phyloP scores from a whole-genome alignment of 1,140 invertebrate species.

The Holotrichia oblita region DNA sequence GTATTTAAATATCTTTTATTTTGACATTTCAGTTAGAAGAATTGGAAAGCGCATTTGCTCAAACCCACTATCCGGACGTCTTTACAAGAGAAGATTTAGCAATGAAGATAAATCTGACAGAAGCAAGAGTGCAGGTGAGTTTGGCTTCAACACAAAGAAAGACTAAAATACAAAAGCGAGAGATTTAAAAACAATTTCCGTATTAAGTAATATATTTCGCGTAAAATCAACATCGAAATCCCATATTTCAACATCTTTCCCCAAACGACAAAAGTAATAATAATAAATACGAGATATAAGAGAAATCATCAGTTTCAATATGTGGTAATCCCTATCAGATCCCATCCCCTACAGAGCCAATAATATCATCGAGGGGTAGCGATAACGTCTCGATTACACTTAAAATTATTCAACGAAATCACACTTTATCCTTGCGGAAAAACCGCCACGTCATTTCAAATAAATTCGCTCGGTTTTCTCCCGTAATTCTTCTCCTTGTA shows the following conservation, averaged over 20 bases:
- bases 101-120: slow-evolving; percentile 98
- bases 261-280: not conserved
- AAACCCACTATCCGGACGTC: slow-evolving; percentile 98
- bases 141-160: too few relatives aligned
- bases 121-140: slow-evolving; percentile 94
- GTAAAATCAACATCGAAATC: too few relatives aligned
- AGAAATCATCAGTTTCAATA: slow-evolving; percentile 36
- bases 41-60: slow-evolving; percentile 95
- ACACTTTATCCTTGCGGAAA: slow-evolving; percentile 33
- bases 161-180: too few relatives aligned
- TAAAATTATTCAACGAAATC: slow-evolving; percentile 34
- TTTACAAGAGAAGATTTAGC: slow-evolving; percentile 97
- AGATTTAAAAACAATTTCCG: too few relatives aligned
- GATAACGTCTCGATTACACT: slow-evolving; percentile 29
- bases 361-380: not conserved
- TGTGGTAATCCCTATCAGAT: slow-evolving; percentile 5
- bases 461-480: slow-evolving; percentile 10
- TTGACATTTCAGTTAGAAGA: slow-evolving; percentile 83
- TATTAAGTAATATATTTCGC: too few relatives aligned
- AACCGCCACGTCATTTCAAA: slow-evolving; percentile 10
- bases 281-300: not conserved
- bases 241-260: too few relatives aligned
- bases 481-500: not conserved
- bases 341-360: not conserved
- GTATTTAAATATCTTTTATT: not conserved